Conservation (phyloP, 1,140 invertebrate species). For the Coenobita brevimanus region DNA sequence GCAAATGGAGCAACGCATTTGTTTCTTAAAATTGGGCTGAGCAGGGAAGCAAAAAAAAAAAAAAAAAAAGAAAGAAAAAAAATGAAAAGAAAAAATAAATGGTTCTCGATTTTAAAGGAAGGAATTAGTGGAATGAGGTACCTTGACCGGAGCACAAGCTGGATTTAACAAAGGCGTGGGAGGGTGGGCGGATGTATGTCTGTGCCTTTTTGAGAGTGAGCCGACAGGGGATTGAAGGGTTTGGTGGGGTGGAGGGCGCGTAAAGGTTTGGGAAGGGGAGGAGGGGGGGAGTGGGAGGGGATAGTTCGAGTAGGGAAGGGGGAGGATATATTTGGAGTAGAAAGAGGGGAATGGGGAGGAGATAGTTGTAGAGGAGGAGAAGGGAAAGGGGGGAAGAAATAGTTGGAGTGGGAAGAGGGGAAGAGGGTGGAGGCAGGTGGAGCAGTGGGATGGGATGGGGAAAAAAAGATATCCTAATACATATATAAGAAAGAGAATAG, state of each 20-base stretch:
- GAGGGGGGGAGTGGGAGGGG: background rate
- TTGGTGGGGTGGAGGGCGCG: too few species aligned
- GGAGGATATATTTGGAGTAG: too few species aligned
- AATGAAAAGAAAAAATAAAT: background rate
- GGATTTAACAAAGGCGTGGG: too few species aligned
- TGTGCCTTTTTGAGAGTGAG: too few species aligned
- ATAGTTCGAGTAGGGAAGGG: background rate
- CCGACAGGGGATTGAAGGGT: too few species aligned
- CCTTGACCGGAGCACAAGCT: too few species aligned
- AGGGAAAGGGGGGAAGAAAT: background rate
- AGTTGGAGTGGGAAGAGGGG: background rate
- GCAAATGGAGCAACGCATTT: too few species aligned
- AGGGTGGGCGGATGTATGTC: too few species aligned
- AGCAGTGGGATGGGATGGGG: background rate
- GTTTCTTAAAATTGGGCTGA: too few species aligned
- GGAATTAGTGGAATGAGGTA: too few species aligned
- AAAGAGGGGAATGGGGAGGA: background rate
- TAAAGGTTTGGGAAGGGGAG: background rate
- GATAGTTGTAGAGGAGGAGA: background rate
- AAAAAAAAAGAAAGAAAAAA: background rate
- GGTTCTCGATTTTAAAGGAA: background rate
- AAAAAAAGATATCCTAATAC: background rate
- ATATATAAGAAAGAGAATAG: background rate
- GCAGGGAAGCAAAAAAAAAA: background rate
- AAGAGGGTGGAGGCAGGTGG: background rate